phyloP scores from a whole-genome alignment of 2,888 invertebrate species.

The Bombylius discolor region DNA sequence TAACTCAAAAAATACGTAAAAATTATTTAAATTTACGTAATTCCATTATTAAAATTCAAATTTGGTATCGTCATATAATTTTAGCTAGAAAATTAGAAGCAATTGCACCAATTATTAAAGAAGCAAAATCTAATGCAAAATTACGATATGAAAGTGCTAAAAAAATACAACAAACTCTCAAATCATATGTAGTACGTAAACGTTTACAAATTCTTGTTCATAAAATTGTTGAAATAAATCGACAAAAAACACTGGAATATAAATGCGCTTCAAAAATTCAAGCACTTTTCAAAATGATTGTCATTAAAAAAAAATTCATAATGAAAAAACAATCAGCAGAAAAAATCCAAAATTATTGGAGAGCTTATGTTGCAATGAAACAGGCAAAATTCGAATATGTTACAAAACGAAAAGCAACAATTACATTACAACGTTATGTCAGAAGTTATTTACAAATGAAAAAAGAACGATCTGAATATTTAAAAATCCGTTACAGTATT shows the following conservation, averaged over 20 bases:
- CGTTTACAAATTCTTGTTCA: slow-evolving; percentile 30
- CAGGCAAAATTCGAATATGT: slow-evolving; percentile 20
- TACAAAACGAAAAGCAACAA: slow-evolving; percentile 11
- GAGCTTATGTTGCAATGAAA: slow-evolving; percentile 18
- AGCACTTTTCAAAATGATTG: slow-evolving; percentile 28
- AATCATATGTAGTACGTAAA: slow-evolving; percentile 29
- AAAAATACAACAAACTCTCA: slow-evolving; percentile 16
- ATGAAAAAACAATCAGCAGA: slow-evolving; percentile 21
- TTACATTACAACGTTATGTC: slow-evolving; percentile 21
- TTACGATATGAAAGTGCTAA: slow-evolving; percentile 19
- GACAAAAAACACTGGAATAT: slow-evolving; percentile 13
- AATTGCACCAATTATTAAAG: slow-evolving; percentile 18
- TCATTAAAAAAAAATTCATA: slow-evolving; percentile 21
- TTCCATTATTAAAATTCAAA: slow-evolving; percentile 39
- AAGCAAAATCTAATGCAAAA: slow-evolving; percentile 16
- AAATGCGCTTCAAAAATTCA: slow-evolving; percentile 25
- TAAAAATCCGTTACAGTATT: slow-evolving; percentile 12
- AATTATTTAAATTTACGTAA: slow-evolving; percentile 34
- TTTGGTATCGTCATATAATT: slow-evolving; percentile 33
- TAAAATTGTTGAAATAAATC: slow-evolving; percentile 12
- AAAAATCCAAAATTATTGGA: slow-evolving; percentile 36
- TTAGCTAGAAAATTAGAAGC: slow-evolving; percentile 23
- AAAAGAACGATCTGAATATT: slow-evolving; percentile 16
- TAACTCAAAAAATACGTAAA: slow-evolving; percentile 32
- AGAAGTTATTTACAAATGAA: slow-evolving; percentile 21